Conservation (phyloP, 2,113 vertebrate genomes). For the Bubo scandiacus region DNA sequence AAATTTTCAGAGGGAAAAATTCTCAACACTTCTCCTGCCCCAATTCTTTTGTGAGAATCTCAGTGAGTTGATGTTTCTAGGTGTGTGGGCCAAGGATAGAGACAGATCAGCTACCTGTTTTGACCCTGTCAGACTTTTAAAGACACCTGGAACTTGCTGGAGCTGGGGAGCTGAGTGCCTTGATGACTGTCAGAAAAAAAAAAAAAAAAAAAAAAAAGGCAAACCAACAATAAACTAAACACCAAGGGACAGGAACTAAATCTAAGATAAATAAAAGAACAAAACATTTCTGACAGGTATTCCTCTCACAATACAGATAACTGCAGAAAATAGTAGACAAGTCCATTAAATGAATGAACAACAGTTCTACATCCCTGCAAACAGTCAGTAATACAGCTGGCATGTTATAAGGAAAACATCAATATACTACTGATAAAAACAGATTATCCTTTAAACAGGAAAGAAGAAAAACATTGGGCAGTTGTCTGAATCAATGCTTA, state of each 20-base stretch:
- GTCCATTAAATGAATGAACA: not conserved
- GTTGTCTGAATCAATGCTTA: not conserved
- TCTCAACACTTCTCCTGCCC: rapidly evolving
- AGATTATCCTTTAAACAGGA: not conserved
- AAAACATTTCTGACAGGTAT: not conserved
- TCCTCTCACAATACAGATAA: not conserved
- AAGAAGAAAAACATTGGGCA: not conserved
- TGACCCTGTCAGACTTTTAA: not conserved
- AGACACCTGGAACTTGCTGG: not conserved
- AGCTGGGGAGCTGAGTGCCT: not conserved
- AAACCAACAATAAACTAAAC: not conserved
- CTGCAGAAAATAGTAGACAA: not conserved
- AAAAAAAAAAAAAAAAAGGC: not conserved
- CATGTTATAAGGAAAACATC: not conserved
- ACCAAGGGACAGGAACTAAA: not conserved
- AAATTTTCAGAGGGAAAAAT: not conserved
- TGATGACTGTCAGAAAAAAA: not conserved
- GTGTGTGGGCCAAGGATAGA: not conserved
- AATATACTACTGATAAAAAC: not conserved
- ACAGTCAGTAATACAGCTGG: not conserved
- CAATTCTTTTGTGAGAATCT: not conserved
- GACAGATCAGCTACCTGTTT: not conserved
- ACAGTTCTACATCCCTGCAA: not conserved
- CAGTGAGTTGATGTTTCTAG: not conserved
- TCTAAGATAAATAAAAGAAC: slow-evolving; percentile 2